Conservation (phyloP, 2,888 invertebrate species). For the Agrotis exclamationis region DNA sequence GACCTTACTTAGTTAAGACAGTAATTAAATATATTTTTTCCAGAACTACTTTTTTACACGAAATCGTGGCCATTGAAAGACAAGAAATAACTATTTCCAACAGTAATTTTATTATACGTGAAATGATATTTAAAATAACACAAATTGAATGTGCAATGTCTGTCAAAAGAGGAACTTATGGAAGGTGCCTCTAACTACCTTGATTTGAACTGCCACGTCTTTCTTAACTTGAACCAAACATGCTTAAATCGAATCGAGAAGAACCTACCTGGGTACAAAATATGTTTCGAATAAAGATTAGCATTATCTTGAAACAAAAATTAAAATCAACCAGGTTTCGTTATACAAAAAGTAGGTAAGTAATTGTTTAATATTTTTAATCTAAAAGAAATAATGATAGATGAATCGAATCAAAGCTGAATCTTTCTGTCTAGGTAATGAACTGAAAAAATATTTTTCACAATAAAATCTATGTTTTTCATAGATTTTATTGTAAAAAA, state of each 20-base stretch:
- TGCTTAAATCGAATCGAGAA: conserved; percentile 20
- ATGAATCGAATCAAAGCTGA: neutral
- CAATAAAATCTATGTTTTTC: too few relatives aligned
- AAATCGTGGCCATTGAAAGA: too few relatives aligned
- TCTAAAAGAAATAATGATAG: neutral
- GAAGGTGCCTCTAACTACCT: neutral
- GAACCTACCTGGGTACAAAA: conserved; percentile 5
- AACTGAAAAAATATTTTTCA: too few relatives aligned
- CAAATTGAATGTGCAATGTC: neutral
- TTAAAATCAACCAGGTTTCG: neutral
- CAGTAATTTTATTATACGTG: too few relatives aligned
- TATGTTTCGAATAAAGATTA: conserved; percentile 11
- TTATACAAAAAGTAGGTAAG: neutral
- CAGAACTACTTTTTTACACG: too few relatives aligned
- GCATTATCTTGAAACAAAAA: conserved; percentile 4
- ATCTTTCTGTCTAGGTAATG: neutral
- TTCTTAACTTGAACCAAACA: conserved; percentile 24
- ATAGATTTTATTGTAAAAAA: neutral
- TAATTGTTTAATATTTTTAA: neutral
- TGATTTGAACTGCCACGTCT: neutral
- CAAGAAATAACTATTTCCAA: too few relatives aligned
- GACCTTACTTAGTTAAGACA: too few relatives aligned
- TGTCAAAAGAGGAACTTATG: neutral
- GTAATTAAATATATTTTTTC: too few relatives aligned
- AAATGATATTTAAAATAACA: neutral